Percentiles rank a stretch among this genome's conserved stretches.
Evolutionary conservation across 2,888 invertebrate genomes (phyloP).

Genomic region (Mongoloraphidia duomilia): DNA sequence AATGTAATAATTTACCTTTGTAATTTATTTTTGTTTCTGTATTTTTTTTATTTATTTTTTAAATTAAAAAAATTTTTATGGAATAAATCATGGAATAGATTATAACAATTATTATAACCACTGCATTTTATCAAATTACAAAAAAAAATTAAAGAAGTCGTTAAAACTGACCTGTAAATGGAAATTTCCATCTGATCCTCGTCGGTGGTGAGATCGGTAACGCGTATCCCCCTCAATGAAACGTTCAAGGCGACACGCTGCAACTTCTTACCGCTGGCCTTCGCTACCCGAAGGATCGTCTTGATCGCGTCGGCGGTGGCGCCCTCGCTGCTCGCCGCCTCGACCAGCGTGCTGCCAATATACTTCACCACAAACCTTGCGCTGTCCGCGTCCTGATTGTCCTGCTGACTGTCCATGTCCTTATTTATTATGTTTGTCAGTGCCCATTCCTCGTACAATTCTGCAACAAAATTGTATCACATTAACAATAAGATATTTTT

Average conservation of each 20-base stretch:
- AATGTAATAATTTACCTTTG: too few relatives aligned
- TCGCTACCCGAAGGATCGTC: constrained; percentile 53
- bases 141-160: constrained; percentile 4
- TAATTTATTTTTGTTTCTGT: too few relatives aligned
- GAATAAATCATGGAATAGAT: too few relatives aligned
- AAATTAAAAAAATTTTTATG: too few relatives aligned
- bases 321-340: constrained; percentile 57
- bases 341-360: constrained; percentile 63
- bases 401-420: constrained; percentile 24
- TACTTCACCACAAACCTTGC: constrained; percentile 53
- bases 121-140: too few relatives aligned
- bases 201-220: constrained; percentile 53
- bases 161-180: constrained; percentile 56
- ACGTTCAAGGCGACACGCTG: constrained; percentile 56
- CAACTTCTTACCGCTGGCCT: constrained; percentile 41
- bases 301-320: constrained; percentile 72
- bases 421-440: constrained; percentile 45
- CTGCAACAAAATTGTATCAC: constrained; percentile 29
- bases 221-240: constrained; percentile 61
- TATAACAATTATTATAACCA: too few relatives aligned
- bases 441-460: constrained; percentile 52
- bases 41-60: too few relatives aligned
- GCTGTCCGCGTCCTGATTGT: constrained; percentile 27
- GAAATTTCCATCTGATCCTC: constrained; percentile 64
- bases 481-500: too few relatives aligned